Conservation (phyloP, 2,888 invertebrate genomes). For the Holacanthella duospinosa region DNA sequence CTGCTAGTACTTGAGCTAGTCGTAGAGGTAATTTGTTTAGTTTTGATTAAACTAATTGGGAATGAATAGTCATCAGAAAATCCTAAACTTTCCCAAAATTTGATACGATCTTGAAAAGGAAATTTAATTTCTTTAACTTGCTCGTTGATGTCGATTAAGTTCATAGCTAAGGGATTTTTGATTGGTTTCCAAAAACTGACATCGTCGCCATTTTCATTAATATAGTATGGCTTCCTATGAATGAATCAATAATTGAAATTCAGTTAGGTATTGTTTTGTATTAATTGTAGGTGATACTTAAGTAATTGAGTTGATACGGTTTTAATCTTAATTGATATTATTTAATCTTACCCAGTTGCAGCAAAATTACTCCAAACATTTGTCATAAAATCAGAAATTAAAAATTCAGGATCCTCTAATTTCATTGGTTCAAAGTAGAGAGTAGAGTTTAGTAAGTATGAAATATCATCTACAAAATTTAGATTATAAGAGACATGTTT, state of each 20-base stretch:
- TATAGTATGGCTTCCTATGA: conserved; percentile 17
- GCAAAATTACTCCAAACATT: conserved; percentile 26
- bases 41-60: conserved; percentile 5
- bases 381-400: conserved; percentile 23
- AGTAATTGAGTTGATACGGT: no score
- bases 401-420: conserved; percentile 18
- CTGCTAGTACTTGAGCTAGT: no score
- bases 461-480: conserved; percentile 17
- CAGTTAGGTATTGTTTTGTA: no score
- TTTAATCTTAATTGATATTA: neutral
- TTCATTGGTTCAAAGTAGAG: conserved; percentile 15
- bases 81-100: conserved; percentile 26
- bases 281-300: no score
- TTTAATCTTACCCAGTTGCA: conserved; percentile 18
- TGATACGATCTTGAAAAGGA: conserved; percentile 22
- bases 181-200: conserved; percentile 23
- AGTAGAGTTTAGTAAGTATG: conserved; percentile 23
- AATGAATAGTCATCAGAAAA: conserved; percentile 14
- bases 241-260: neutral
- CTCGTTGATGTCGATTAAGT: conserved; percentile 23
- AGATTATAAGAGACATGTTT: conserved; percentile 14
- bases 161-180: conserved; percentile 21
- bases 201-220: conserved; percentile 11
- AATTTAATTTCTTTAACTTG: conserved; percentile 20
- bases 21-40: no score